These are phyloP conservation scores for Ornithoptera priamus DNA, from an alignment of 2,888 invertebrate genomes.

Conservation along the genomic window DNA sequence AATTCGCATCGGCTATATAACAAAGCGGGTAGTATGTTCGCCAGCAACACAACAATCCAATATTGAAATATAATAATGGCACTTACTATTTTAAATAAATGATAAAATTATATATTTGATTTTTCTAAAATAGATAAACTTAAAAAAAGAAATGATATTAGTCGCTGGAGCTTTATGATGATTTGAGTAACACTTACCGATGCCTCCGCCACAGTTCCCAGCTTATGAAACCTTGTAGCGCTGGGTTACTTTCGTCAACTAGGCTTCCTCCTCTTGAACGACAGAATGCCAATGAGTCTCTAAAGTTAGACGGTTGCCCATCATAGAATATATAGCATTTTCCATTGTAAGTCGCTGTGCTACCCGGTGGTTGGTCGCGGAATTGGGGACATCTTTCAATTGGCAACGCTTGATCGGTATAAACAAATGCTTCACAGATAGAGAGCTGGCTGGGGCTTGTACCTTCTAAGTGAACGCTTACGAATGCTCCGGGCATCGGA, in stretches of 20 bases:
- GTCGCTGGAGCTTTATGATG: background rate
- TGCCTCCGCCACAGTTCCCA: constrained; percentile 97
- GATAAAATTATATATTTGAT: no score
- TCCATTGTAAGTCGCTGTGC: constrained; percentile 95
- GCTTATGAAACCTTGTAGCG: constrained; percentile 95
- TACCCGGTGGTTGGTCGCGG: constrained; percentile 94
- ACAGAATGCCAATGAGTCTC: constrained; percentile 90
- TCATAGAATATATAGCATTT: constrained; percentile 97
- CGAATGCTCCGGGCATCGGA: constrained; percentile 96
- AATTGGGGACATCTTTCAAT: constrained; percentile 96
- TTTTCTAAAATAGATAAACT: background rate
- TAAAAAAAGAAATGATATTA: background rate
- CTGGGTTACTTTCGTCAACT: constrained; percentile 95
- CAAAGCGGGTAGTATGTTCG: constrained; percentile 7
- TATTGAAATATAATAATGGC: background rate
- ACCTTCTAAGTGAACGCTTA: constrained; percentile 93
- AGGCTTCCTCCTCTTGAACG: constrained; percentile 89
- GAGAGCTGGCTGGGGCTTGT: constrained; percentile 87
- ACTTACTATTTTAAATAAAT: no score
- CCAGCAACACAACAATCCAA: constrained; percentile 2
- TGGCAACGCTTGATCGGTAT: constrained; percentile 93
- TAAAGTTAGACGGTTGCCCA: constrained; percentile 88
- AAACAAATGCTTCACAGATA: constrained; percentile 96
- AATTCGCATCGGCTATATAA: constrained; percentile 43
- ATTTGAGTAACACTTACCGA: constrained; percentile 69